phyloP scores from a whole-genome alignment of 2,113 vertebrate genomes.

The Cyprinodon brontotheroides region DNA sequence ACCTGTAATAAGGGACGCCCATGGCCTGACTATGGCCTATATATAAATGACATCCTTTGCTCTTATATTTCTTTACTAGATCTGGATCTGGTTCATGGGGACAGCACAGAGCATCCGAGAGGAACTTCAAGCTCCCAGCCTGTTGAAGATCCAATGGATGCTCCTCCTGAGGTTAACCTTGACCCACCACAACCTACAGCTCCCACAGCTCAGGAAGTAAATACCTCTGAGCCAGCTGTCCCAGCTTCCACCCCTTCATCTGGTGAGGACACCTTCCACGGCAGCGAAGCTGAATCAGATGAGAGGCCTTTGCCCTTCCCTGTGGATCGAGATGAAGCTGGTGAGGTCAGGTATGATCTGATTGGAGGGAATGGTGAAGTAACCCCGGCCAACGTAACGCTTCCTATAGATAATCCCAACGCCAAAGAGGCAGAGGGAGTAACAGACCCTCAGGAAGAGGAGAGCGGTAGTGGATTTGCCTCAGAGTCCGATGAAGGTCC shows the following conservation, averaged over 20 bases:
- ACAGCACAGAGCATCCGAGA: constrained; percentile 10
- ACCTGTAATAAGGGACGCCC: too few relatives aligned
- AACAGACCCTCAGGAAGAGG: constrained; percentile 41
- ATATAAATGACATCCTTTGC: background rate
- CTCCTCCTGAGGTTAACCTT: constrained; percentile 4
- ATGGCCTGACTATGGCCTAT: background rate
- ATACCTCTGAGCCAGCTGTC: constrained; percentile 15
- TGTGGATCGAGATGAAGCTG: constrained; percentile 14
- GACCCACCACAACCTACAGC: constrained; percentile 9
- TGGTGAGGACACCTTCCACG: constrained; percentile 34
- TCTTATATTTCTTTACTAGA: constrained; percentile 39
- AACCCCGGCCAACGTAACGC: background rate
- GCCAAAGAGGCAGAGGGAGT: constrained; percentile 39
- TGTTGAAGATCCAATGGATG: constrained; percentile 30
- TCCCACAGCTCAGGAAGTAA: background rate
- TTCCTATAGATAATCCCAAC: constrained; percentile 24
- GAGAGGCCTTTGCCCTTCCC: constrained; percentile 12
- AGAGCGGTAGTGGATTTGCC: constrained; percentile 65
- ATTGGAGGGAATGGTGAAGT: constrained; percentile 34
- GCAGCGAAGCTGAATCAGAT: constrained; percentile 29
- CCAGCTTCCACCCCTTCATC: constrained; percentile 13
- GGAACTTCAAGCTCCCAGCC: constrained; percentile 20
- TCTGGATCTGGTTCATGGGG: constrained; percentile 13
- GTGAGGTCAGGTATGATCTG: constrained; percentile 8
- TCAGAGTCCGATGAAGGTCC: constrained; percentile 56